Evolutionary conservation across 2,797 vertebrate genomes (phyloP).

Genomic region (Poeciliopsis gracilis): DNA sequence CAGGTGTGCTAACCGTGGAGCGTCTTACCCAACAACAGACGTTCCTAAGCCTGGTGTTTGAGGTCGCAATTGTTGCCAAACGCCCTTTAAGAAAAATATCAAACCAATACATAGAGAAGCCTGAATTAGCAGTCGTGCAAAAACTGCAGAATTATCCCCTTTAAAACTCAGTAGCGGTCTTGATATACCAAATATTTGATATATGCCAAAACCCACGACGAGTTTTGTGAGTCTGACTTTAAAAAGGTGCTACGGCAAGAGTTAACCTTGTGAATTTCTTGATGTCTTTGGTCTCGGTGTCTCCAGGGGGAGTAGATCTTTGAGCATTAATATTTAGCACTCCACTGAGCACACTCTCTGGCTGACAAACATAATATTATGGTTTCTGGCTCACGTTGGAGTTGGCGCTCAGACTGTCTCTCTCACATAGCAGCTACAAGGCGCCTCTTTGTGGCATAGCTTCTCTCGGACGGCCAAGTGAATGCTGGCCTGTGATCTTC

Average conservation of each 20-base stretch:
- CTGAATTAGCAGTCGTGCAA: background rate
- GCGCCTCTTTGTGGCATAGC: conserved; percentile 71
- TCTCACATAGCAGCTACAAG: conserved; percentile 67
- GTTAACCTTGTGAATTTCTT: conserved; percentile 37
- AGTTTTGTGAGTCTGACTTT: conserved; percentile 26
- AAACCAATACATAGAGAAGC: background rate
- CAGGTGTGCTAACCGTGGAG: background rate
- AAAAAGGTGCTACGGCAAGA: conserved; percentile 10
- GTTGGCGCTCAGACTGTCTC: conserved; percentile 52
- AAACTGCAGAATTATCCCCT: background rate
- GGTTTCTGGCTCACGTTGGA: conserved; percentile 63
- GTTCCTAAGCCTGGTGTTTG: background rate
- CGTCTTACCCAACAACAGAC: background rate
- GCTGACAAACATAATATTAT: conserved; percentile 84
- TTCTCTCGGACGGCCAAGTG: conserved; percentile 59
- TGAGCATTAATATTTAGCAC: conserved; percentile 74
- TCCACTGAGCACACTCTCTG: conserved; percentile 64
- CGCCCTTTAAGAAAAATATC: background rate
- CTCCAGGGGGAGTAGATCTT: conserved; percentile 66
- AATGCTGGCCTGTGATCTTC: conserved; percentile 74
- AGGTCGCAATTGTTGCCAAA: background rate
- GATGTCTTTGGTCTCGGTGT: conserved; percentile 40
- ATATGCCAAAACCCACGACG: background rate
- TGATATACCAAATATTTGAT: background rate
- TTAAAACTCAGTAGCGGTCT: background rate